Percentiles rank a stretch among this genome's conserved stretches.
These are phyloP conservation scores for Fopius arisanus DNA, from an alignment of 1,140 invertebrate species.

Conservation along the genomic window DNA sequence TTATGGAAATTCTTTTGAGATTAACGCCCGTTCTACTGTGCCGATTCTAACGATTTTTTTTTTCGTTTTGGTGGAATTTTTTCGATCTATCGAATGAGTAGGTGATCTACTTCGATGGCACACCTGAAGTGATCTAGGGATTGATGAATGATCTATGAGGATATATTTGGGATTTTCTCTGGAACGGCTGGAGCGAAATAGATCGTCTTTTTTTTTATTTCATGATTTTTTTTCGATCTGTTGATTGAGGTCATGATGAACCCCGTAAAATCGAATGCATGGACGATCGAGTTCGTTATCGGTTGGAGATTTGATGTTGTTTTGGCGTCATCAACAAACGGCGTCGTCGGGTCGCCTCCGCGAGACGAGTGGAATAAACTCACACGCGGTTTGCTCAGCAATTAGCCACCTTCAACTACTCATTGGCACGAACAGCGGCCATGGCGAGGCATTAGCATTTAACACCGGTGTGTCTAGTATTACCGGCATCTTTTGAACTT, in stretches of 20 bases:
- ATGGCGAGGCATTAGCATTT: neutral
- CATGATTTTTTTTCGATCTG: too few relatives aligned
- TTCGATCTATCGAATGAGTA: neutral
- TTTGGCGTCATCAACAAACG: neutral
- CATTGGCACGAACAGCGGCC: conserved; percentile 1
- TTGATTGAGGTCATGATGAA: too few relatives aligned
- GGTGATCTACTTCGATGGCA: neutral
- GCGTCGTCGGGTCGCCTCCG: neutral
- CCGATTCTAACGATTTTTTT: too few relatives aligned
- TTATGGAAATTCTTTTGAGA: too few relatives aligned
- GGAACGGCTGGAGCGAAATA: neutral
- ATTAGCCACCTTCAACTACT: conserved; percentile 38
- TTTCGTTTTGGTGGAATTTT: too few relatives aligned
- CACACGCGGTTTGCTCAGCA: conserved; percentile 41
- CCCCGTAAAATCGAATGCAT: too few relatives aligned
- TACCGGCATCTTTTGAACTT: neutral
- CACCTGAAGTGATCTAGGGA: neutral
- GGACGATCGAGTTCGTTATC: too few relatives aligned
- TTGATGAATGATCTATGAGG: neutral
- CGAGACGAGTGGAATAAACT: conserved; percentile 5
- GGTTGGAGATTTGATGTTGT: too few relatives aligned
- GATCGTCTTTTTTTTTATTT: too few relatives aligned
- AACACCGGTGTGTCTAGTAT: neutral
- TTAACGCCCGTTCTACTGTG: too few relatives aligned
- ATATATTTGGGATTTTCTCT: neutral